These are phyloP conservation scores for Esperia sulphurella DNA, from an alignment of 2,888 invertebrate species.

Conservation along the genomic window DNA sequence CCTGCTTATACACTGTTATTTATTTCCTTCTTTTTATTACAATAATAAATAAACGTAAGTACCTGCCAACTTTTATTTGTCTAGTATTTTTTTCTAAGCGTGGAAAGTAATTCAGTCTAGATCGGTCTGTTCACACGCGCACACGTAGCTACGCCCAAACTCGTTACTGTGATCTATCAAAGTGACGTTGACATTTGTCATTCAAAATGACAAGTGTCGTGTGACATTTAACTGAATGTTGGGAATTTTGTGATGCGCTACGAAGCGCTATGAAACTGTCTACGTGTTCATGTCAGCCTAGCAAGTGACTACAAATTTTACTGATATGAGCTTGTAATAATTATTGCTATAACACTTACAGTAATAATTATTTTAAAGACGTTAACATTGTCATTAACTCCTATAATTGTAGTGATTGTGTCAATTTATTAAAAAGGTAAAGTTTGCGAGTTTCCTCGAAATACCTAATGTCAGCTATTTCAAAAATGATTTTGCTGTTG, in stretches of 20 bases:
- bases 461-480: too few relatives aligned
- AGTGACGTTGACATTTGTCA: constrained; percentile 31
- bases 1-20: constrained; percentile 21
- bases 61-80: constrained; percentile 39
- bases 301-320: background rate
- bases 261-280: background rate
- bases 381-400: too few relatives aligned
- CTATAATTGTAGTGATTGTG: too few relatives aligned
- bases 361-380: too few relatives aligned
- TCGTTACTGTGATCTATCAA: constrained; percentile 20
- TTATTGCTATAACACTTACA: too few relatives aligned
- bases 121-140: constrained; percentile 52
- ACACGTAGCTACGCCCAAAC: constrained; percentile 38
- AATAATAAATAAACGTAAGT: constrained; percentile 20
- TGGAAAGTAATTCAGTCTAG: constrained; percentile 60
- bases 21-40: constrained; percentile 51
- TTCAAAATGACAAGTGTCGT: constrained; percentile 22
- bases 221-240: constrained; percentile 23
- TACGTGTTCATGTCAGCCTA: background rate
- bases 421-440: too few relatives aligned
- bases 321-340: too few relatives aligned
- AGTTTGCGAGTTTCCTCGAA: too few relatives aligned
- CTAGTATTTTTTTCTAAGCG: constrained; percentile 50
- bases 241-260: constrained; percentile 9
- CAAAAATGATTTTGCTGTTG: too few relatives aligned